Conservation (phyloP, 2,113 vertebrate species). For the Cairina moschata region DNA sequence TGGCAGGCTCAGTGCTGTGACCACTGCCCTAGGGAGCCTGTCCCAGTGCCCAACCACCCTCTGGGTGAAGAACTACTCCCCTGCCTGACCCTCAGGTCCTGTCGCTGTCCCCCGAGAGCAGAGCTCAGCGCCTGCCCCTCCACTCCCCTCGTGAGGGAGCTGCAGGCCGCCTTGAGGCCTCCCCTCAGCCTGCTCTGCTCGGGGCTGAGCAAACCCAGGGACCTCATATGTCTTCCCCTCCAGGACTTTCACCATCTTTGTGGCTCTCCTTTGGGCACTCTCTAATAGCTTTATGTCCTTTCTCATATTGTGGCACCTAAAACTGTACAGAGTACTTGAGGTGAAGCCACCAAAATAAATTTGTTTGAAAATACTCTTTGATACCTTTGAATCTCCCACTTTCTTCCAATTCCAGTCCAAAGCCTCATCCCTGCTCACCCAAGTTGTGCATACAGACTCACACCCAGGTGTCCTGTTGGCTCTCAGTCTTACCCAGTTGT, state of each 20-base stretch:
- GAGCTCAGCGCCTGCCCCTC: not conserved
- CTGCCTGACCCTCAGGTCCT: not conserved
- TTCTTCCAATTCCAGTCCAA: not conserved
- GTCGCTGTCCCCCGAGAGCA: not conserved
- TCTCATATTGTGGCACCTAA: not conserved
- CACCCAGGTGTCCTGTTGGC: not conserved
- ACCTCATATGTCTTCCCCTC: not conserved
- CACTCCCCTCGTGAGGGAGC: not conserved
- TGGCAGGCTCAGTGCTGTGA: not conserved
- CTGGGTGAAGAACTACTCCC: not conserved
- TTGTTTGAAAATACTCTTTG: not conserved
- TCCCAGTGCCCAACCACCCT: not conserved
- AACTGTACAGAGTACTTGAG: not conserved
- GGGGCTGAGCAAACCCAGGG: not conserved
- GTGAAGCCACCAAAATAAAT: not conserved
- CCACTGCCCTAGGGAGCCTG: not conserved
- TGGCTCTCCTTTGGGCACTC: not conserved
- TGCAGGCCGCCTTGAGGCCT: not conserved
- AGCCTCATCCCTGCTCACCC: not conserved
- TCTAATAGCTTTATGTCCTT: not conserved
- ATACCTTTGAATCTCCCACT: not conserved
- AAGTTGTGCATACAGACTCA: not conserved
- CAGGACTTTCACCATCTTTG: no score
- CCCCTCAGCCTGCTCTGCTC: not conserved
- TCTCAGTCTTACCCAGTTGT: not conserved